Evolutionary conservation across 2,113 vertebrate species (phyloP).

Genomic region (Tricholaema leucomelas): DNA sequence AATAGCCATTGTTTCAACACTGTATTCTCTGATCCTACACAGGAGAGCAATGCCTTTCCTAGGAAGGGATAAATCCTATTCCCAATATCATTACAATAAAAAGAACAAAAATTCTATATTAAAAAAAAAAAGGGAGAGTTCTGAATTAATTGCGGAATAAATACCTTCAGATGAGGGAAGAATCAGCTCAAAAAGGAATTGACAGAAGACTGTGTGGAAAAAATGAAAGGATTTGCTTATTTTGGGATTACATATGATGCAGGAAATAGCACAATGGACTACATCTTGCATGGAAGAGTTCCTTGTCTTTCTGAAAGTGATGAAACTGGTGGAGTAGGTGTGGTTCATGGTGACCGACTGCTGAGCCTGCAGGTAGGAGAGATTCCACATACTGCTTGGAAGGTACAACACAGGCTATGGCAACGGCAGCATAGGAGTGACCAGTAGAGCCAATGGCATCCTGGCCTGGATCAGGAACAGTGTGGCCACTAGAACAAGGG

Average conservation of each 20-base stretch:
- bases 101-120: not conserved
- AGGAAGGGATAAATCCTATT: not conserved
- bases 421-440: too few relatives aligned
- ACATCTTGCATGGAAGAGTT: fast-evolving
- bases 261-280: not conserved
- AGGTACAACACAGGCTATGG: fast-evolving
- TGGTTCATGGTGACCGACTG: not conserved
- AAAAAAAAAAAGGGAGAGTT: not conserved
- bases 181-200: not conserved
- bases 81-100: not conserved
- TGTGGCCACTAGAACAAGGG: too few relatives aligned
- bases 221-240: not conserved
- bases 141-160: not conserved
- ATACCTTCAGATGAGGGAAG: not conserved
- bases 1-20: not conserved
- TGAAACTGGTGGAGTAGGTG: not conserved
- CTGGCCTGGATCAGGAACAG: too few relatives aligned
- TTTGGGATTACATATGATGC: not conserved
- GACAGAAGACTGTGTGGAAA: not conserved
- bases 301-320: not conserved
- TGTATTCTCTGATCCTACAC: not conserved
- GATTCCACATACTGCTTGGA: fast-evolving
- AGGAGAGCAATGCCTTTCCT: not conserved
- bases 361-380: not conserved
- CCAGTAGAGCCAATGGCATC: too few relatives aligned